Evolutionary conservation across 2,113 vertebrate species (phyloP), one percentile per base, ranked within the genome.

Genomic region (Zosterops lateralis): DNA sequence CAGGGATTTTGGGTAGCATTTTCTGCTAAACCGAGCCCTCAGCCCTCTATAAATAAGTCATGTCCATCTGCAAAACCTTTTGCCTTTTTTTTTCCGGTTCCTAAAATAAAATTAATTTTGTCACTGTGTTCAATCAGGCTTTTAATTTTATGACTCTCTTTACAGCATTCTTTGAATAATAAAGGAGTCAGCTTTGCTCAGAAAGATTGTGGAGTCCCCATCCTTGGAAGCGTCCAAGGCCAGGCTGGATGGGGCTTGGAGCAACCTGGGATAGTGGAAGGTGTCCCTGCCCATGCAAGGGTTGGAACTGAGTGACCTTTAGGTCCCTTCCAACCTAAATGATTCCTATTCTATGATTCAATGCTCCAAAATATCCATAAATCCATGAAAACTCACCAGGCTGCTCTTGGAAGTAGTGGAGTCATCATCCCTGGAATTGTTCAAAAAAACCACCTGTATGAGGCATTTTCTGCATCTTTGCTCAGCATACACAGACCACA

Each of bases 181-280:
- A 65, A 61, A 87, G 16, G 3, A 68, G 6, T 36, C 57, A 22
- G 3, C 5, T 42, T 54, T 68, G 9, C 18, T 8, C 47, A 32
- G 21, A 42, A 34, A 56, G 2, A 10, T 3, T 32, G 29, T 56
- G 48, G 17, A 31, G 21, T 29, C 5, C 8, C n/a, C 19, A 61
- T 26, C 20, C 16, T 25, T 68, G 54, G 21, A 11, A 68, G 8
- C 32, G 31, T 4, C 1, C 31, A 48, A 42, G 47, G 24, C 20
- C 34, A 28, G 25, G 17, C 0, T 48, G 61, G 38, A n/a, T 0
- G 0, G 32, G 38, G n/a, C n/a, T 38, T 53, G 45, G n/a, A 48
- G 31, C 7, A 40, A 2, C 25, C 47, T 32, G 31, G n/a, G 11
- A 2, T 2, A 7, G 31, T 42, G 14, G 25, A 12, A 75, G 11